Evolutionary conservation across 1,140 invertebrate genomes (phyloP).

Genomic region (Camponotus floridanus): DNA sequence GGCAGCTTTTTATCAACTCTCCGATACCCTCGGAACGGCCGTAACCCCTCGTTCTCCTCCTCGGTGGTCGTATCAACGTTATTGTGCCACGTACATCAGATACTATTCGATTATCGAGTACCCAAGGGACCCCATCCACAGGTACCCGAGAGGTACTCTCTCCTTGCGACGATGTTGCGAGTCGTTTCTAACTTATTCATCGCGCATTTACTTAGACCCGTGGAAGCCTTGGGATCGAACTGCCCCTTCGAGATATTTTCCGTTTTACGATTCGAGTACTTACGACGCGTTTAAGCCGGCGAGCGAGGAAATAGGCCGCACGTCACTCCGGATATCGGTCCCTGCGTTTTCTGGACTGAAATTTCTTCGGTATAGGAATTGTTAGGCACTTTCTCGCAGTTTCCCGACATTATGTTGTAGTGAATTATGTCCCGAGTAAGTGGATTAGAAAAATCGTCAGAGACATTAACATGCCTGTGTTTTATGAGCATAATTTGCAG

Average conservation of each 20-base stretch:
- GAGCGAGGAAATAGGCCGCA: constrained; percentile 31
- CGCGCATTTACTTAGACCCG: constrained; percentile 78
- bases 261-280: constrained; percentile 72
- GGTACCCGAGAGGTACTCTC: constrained; percentile 21
- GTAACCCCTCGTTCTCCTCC: not conserved
- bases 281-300: constrained; percentile 68
- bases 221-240: constrained; percentile 60
- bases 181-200: constrained; percentile 77
- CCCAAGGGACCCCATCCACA: constrained; percentile 42
- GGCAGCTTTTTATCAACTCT: constrained; percentile 57
- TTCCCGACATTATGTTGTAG: constrained; percentile 9
- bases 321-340: not conserved
- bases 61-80: constrained; percentile 39
- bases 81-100: constrained; percentile 69
- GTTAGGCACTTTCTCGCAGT: constrained; percentile 61
- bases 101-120: constrained; percentile 71
- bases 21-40: not conserved
- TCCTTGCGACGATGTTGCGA: constrained; percentile 52
- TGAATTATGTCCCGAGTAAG: constrained; percentile 55
- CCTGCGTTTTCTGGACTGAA: constrained; percentile 3
- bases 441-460: constrained; percentile 67
- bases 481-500: constrained; percentile 55
- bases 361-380: constrained; percentile 3
- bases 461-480: constrained; percentile 29
- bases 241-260: constrained; percentile 67